Conservation (phyloP, 2,113 vertebrate species). For the Daphoenositta chrysoptera region DNA sequence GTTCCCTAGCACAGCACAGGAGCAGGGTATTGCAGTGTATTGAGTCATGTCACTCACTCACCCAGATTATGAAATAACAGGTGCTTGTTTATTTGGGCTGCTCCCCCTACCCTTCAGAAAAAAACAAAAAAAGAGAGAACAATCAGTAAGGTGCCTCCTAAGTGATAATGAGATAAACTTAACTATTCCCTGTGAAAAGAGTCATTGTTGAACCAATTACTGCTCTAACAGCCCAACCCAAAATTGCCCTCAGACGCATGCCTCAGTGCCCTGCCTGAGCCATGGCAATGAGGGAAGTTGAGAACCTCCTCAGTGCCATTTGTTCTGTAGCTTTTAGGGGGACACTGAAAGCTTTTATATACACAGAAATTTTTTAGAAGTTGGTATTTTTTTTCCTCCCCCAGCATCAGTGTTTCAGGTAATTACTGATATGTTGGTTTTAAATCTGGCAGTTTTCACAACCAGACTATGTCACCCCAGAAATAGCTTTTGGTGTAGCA, state of each 20-base stretch:
- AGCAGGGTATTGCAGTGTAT: background rate
- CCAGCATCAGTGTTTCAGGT: background rate
- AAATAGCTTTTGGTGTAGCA: background rate
- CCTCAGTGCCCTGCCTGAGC: background rate
- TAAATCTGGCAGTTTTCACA: background rate
- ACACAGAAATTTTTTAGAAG: background rate
- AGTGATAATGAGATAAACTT: background rate
- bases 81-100: background rate
- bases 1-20: background rate
- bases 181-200: background rate
- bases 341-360: background rate
- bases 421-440: background rate
- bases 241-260: fast-evolving
- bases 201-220: background rate
- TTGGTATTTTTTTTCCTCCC: background rate
- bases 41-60: background rate
- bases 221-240: background rate
- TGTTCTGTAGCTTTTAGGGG: background rate
- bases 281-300: background rate
- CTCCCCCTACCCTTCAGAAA: background rate
- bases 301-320: background rate
- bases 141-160: background rate
- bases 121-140: background rate
- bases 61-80: background rate
- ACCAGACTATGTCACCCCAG: fast-evolving